A percentile compares a stretch with the other conserved stretches of the same genome.
phyloP scores from a whole-genome alignment of 2,888 invertebrate genomes.

The Neria commutata region DNA sequence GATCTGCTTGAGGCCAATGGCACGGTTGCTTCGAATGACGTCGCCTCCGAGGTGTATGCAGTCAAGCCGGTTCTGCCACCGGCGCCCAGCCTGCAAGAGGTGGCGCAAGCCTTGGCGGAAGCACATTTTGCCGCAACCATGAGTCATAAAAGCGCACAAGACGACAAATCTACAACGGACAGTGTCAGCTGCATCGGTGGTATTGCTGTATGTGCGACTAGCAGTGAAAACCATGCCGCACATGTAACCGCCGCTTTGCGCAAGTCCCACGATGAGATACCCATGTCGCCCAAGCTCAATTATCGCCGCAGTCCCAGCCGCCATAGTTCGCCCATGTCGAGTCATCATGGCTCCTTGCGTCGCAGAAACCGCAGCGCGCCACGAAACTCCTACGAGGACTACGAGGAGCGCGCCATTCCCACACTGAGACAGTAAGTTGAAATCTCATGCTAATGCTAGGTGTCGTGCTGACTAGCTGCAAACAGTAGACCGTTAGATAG shows the following conservation, averaged over 20 bases:
- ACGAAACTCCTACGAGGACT: conserved; percentile 80
- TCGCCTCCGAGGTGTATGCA: conserved; percentile 57
- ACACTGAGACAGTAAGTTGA: conserved; percentile 79
- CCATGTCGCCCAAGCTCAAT: conserved; percentile 56
- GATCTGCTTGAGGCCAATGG: conserved; percentile 81
- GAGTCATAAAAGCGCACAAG: conserved; percentile 50
- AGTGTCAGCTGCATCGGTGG: conserved; percentile 40
- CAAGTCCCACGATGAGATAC: conserved; percentile 59
- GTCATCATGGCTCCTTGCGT: conserved; percentile 66
- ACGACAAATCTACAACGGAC: conserved; percentile 54
- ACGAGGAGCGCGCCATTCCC: conserved; percentile 84
- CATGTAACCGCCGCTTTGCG: conserved; percentile 35
- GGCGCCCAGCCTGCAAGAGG: conserved; percentile 61
- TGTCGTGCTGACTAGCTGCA: conserved; percentile 3
- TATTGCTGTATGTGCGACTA: conserved; percentile 24
- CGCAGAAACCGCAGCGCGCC: conserved; percentile 72
- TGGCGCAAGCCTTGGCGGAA: conserved; percentile 58
- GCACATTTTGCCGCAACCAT: conserved; percentile 47
- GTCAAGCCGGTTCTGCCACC: conserved; percentile 57
- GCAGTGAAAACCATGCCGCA: conserved; percentile 7
- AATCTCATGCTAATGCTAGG: neutral
- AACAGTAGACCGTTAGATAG: neutral
- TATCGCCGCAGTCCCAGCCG: conserved; percentile 56
- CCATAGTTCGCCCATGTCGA: conserved; percentile 65
- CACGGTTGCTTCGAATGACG: conserved; percentile 63